A percentile compares a stretch with the other conserved stretches of the same genome.
These are phyloP conservation scores for Copidosoma floridanum DNA, from an alignment of 1,140 invertebrate species.

Conservation along the genomic window DNA sequence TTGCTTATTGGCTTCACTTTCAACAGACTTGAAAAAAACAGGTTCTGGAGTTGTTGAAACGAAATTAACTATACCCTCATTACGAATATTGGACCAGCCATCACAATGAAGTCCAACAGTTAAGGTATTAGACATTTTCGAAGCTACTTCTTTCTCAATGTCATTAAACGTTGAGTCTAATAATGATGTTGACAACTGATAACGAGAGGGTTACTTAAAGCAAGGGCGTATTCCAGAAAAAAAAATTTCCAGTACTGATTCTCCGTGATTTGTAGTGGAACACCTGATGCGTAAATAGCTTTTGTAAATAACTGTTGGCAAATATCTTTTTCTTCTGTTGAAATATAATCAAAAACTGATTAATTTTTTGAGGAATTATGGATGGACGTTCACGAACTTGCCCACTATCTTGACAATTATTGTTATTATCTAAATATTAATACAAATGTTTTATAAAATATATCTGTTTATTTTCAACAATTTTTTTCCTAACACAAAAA, in stretches of 20 bases:
- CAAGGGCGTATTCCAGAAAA: slow-evolving; percentile 11
- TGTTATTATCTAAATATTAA: too few species aligned
- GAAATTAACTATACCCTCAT: slow-evolving; percentile 33
- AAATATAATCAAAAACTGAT: too few species aligned
- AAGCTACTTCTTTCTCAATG: slow-evolving; percentile 11
- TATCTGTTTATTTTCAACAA: too few species aligned
- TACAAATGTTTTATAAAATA: too few species aligned
- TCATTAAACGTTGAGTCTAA: slow-evolving; percentile 13
- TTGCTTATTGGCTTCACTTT: slow-evolving; percentile 23
- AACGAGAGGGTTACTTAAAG: slow-evolving; percentile 12
- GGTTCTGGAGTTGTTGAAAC: slow-evolving; percentile 33
- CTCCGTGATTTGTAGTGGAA: slow-evolving; percentile 13
- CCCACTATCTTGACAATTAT: too few species aligned
- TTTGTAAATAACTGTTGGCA: too few species aligned
- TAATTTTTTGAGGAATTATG: too few species aligned
- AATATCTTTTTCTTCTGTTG: too few species aligned
- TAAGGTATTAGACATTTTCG: slow-evolving; percentile 3
- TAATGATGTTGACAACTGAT: slow-evolving; percentile 10
- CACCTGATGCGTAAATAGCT: slow-evolving; percentile 22
- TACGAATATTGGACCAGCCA: slow-evolving; percentile 33
- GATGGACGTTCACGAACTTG: too few species aligned
- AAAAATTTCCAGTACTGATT: slow-evolving; percentile 17
- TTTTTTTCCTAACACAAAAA: too few species aligned
- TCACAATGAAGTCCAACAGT: slow-evolving; percentile 32
- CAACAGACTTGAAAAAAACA: slow-evolving; percentile 32